These are phyloP conservation scores for Napeogenes sylphis DNA, from an alignment of 2,888 invertebrate species.

Conservation along the genomic window DNA sequence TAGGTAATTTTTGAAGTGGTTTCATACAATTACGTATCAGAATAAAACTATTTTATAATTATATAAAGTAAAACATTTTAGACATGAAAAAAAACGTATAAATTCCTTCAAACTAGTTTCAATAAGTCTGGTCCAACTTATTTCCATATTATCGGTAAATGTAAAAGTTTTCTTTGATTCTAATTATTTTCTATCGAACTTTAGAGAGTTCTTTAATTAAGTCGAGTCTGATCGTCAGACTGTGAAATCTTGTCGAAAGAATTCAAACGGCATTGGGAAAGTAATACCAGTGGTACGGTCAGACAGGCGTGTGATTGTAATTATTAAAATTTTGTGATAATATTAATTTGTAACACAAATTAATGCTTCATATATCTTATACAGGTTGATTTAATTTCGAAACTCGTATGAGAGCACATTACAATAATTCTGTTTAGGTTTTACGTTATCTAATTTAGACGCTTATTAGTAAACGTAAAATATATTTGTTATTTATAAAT, in stretches of 20 bases:
- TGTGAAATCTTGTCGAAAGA: constrained; percentile 26
- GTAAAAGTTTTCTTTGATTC: constrained; percentile 30
- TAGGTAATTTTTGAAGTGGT: constrained; percentile 17
- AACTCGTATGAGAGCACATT: too few relatives aligned
- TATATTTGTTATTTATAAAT: constrained; percentile 3
- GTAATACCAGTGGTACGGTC: constrained; percentile 24
- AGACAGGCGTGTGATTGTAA: constrained; percentile 21
- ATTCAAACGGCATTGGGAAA: constrained; percentile 21
- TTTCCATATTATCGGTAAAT: constrained; percentile 11
- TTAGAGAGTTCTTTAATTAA: constrained; percentile 34
- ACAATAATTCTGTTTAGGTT: background rate
- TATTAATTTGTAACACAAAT: constrained; percentile 2
- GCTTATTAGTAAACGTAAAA: background rate
- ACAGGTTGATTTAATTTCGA: too few relatives aligned
- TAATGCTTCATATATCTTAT: too few relatives aligned
- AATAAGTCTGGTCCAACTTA: constrained; percentile 1
- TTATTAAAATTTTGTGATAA: constrained; percentile 36
- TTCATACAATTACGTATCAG: constrained; percentile 11
- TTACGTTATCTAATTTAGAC: constrained; percentile 2
- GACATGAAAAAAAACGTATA: background rate
- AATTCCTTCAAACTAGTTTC: constrained; percentile 1
- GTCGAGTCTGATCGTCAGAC: constrained; percentile 28
- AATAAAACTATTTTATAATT: too few relatives aligned
- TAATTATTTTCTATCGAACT: constrained; percentile 27
- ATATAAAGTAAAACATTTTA: background rate